These are phyloP conservation scores for Boloria euphrosyne DNA, from an alignment of 2,888 invertebrate species.

Conservation along the genomic window DNA sequence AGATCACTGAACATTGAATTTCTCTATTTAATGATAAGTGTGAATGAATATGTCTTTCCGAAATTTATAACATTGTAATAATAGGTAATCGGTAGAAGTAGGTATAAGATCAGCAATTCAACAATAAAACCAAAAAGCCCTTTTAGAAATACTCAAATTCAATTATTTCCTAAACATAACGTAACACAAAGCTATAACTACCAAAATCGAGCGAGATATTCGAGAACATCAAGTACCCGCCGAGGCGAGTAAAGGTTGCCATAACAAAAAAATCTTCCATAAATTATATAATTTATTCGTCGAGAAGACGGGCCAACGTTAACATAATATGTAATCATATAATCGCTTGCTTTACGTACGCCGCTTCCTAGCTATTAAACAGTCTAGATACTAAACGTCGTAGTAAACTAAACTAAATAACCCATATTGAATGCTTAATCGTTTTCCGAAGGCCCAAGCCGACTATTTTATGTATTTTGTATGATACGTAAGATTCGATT, in stretches of 20 bases:
- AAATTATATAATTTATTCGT: conserved; percentile 74
- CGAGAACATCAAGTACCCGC: conserved; percentile 39
- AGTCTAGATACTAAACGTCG: conserved; percentile 76
- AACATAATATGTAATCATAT: conserved; percentile 55
- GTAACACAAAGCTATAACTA: too few relatives aligned
- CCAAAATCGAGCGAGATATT: conserved; percentile 1
- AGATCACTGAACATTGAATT: too few relatives aligned
- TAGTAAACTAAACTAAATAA: conserved; percentile 72
- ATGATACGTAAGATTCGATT: conserved; percentile 35
- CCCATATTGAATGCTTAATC: conserved; percentile 67
- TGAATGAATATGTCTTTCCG: too few relatives aligned
- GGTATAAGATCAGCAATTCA: too few relatives aligned
- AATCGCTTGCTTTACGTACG: conserved; percentile 58
- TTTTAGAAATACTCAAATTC: too few relatives aligned
- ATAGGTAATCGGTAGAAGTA: too few relatives aligned
- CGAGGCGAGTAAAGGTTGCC: conserved; percentile 50
- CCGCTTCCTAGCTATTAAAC: conserved; percentile 74
- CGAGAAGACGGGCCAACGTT: conserved; percentile 60
- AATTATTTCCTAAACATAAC: too few relatives aligned
- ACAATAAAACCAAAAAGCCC: too few relatives aligned
- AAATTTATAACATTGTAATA: too few relatives aligned
- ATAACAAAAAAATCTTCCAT: conserved; percentile 66
- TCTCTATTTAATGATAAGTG: too few relatives aligned
- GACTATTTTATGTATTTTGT: conserved; percentile 46
- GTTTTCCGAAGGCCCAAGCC: conserved; percentile 53